Evolutionary conservation across 2,888 invertebrate genomes (phyloP), one percentile per base, ranked within the genome.

Genomic region (Andrena fulva): DNA sequence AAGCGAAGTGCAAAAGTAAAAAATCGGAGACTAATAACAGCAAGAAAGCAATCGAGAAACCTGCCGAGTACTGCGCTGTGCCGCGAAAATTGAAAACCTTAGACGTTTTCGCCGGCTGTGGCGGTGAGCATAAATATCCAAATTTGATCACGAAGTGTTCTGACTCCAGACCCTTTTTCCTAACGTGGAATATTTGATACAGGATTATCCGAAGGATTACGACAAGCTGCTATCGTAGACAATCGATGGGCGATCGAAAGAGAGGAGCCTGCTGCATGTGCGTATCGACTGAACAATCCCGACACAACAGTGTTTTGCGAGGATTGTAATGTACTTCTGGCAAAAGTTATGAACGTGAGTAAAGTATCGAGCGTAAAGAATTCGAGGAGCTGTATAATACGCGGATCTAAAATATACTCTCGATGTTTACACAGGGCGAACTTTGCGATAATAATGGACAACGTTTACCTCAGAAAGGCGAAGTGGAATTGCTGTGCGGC

Each of bases 41-140:
- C 33, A 85, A 85, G 35, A 85, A 85, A 71, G 4, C 31, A 16
- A 27, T 77, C 31, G 88, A 91, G 81, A 75, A 91, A 84, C 81
- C 91, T 76, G 76, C 92, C 83, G 88, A 92, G 80, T 91, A 93
- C 92, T 94, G 94, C 5, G 84, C 90, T 7, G 91, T 95, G 35
- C 87, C 95, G 0, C 92, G 94, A 70, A 96, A 96, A 31, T 91
- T 98, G 76, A 94, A 95, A 82, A 96, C 96, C 42, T 94, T 98
- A 88, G 98, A 98, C 91, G 96, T 98, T 48, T 98, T 98, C 93
- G 97, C 98, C 81, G 98, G 98, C 0, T 98, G 97, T 93, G 98
- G 98, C 56, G 98, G 95, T 95, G 89, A 89, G 85, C 82, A 84
- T 20, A 59, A 52, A 63, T 7, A 27, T 50, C 62, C 0, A 35